Evolutionary conservation across 2,113 vertebrate species (phyloP).

Genomic region (Phoenicopterus ruber): DNA sequence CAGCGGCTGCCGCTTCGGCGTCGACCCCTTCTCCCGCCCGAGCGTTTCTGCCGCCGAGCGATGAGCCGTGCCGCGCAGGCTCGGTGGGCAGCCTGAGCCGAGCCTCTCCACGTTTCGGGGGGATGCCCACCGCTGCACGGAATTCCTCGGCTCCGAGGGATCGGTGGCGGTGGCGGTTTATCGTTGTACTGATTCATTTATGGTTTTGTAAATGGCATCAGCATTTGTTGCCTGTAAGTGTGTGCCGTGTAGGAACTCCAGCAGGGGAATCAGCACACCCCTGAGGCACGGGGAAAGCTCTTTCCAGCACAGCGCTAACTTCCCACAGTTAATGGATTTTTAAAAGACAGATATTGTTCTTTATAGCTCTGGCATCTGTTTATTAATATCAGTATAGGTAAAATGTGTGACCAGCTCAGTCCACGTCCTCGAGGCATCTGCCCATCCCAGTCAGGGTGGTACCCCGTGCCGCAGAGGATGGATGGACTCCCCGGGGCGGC

Average conservation of each 20-base stretch:
- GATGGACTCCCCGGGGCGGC: rapidly evolving
- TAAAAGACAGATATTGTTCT: neutral
- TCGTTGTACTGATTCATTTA: rapidly evolving
- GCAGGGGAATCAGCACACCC: neutral
- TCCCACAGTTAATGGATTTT: too few relatives aligned
- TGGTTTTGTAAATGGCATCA: neutral
- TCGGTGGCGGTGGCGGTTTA: rapidly evolving
- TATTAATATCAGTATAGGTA: neutral
- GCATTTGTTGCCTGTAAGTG: rapidly evolving
- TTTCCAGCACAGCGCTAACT: rapidly evolving
- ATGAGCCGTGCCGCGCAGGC: rapidly evolving
- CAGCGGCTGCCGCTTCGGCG: rapidly evolving
- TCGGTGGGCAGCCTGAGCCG: rapidly evolving
- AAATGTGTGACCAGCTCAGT: neutral
- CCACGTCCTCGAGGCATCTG: rapidly evolving
- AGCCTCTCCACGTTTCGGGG: rapidly evolving
- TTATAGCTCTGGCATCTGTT: neutral
- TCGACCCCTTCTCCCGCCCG: neutral
- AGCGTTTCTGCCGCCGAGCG: rapidly evolving
- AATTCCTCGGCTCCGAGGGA: too few relatives aligned
- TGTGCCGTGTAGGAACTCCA: rapidly evolving
- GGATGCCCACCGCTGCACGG: rapidly evolving
- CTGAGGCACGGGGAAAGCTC: rapidly evolving
- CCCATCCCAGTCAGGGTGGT: neutral
- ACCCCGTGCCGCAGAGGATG: rapidly evolving